Evolutionary conservation across 2,888 invertebrate genomes (phyloP), one percentile per base, ranked within the genome.

Genomic region (Drosophila emarginata): DNA sequence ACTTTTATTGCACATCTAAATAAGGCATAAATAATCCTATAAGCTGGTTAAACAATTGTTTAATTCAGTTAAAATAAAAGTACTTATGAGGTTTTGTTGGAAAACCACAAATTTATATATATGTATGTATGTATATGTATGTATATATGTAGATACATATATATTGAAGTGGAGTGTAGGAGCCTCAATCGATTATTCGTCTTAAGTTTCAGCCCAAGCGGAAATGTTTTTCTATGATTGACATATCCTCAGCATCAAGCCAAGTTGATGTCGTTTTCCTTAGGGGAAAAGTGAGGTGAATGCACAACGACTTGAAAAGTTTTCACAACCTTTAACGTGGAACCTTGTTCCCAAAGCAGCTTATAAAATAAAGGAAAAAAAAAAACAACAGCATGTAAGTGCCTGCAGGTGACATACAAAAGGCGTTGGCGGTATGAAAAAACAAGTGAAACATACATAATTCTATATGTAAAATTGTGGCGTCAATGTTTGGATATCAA

Each of bases 211-310:
- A 45, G 21, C 14, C 18, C 11, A 21, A 45, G 45, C 45, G 45
- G 45, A 45, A 45, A 45, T 45, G 45, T 21, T 45, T 45, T 45
- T 45, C 45, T 45, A 45, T 45, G 45, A 45, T 45, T 45, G 45
- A 45, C 45, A 45, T 45, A 45, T 45, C 45, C 45, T 45, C 12
- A 45, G 45, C 45, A 45, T 45, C 45, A 18, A 45, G 45, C 45
- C 18, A 45, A 21, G 14, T 45, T 12, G 21, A 11, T 45, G 45
- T 45, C 7, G 45, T 18, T 21, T 45, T 45, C 21, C 45, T 12
- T 45, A 4, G 4, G 45, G 12, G 4, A 3, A 1, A 45, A 45
- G 45, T 45, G 21, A 45, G 18, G 18, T 45, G 45, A 45, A 45
- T 45, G 18, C 21, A 45, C 21, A 45, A 45, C 9, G 45, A 45